These are phyloP conservation scores for Drosophila repleta DNA, from an alignment of 1,140 invertebrate species.

Conservation along the genomic window DNA sequence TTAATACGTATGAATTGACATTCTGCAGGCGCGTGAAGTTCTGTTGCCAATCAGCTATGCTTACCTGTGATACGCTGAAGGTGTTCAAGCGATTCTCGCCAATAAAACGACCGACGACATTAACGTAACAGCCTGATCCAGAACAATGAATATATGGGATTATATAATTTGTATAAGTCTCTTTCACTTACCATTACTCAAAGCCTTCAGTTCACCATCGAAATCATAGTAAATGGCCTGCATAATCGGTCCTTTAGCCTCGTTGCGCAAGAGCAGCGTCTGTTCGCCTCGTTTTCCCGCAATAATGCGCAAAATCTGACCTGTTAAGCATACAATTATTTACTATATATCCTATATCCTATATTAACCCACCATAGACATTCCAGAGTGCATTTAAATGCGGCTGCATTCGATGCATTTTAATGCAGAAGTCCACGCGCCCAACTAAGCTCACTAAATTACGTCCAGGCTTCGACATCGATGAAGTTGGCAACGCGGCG, in stretches of 20 bases:
- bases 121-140: slow-evolving; percentile 54
- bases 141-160: neutral
- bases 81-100: slow-evolving; percentile 63
- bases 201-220: slow-evolving; percentile 32
- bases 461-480: slow-evolving; percentile 47
- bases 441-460: slow-evolving; percentile 57
- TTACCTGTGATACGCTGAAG: slow-evolving; percentile 56
- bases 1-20: slow-evolving; percentile 56
- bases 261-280: slow-evolving; percentile 60
- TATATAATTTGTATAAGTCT: neutral
- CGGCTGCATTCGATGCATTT: slow-evolving; percentile 62
- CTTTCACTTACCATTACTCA: slow-evolving; percentile 38
- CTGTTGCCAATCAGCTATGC: slow-evolving; percentile 33
- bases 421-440: slow-evolving; percentile 68
- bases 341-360: neutral
- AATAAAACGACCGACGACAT: slow-evolving; percentile 63
- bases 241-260: slow-evolving; percentile 60
- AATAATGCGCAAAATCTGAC: slow-evolving; percentile 63
- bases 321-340: slow-evolving; percentile 30
- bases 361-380: slow-evolving; percentile 60
- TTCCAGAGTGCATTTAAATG: slow-evolving; percentile 70
- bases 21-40: slow-evolving; percentile 63
- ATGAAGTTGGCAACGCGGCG: slow-evolving; percentile 12
- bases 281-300: slow-evolving; percentile 63
- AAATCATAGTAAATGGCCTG: slow-evolving; percentile 75